Percentiles rank a stretch among this genome's conserved stretches.
Conservation (phyloP, 2,797 vertebrate species). For the Rachycentron canadum region DNA sequence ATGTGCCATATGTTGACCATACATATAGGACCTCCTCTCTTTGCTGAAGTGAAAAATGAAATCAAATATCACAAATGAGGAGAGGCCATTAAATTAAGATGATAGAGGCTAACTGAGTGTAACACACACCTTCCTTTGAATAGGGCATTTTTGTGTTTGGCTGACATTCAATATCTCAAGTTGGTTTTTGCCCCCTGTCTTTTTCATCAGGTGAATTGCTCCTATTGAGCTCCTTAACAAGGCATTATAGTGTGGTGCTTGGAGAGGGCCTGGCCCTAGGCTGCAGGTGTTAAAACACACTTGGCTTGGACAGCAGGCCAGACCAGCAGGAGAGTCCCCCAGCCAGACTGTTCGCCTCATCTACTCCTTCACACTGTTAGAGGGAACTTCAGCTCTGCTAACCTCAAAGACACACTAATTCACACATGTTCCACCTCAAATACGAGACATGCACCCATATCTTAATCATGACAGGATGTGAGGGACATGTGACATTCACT, state of each 20-base stretch:
- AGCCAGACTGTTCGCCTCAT: constrained; percentile 41
- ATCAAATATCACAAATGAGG: constrained; percentile 81
- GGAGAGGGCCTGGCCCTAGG: constrained; percentile 55
- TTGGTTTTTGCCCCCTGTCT: constrained; percentile 44
- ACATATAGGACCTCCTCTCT: constrained; percentile 72
- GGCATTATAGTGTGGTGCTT: constrained; percentile 67
- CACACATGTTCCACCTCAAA: not conserved
- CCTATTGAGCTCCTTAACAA: constrained; percentile 74
- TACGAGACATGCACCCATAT: too few species aligned
- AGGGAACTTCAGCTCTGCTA: constrained; percentile 20
- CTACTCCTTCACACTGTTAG: constrained; percentile 10
- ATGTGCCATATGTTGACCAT: constrained; percentile 86
- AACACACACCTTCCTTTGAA: constrained; percentile 70
- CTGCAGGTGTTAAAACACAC: constrained; percentile 79
- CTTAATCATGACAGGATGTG: not conserved
- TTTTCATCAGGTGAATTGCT: constrained; percentile 75
- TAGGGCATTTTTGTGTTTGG: constrained; percentile 70
- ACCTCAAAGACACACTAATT: not conserved
- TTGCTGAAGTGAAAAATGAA: constrained; percentile 79
- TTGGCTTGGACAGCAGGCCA: constrained; percentile 51
- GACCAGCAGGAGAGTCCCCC: constrained; percentile 41
- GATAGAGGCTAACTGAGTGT: constrained; percentile 64
- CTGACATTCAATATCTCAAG: constrained; percentile 74
- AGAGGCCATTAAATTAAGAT: constrained; percentile 81
- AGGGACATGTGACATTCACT: not conserved